Percentiles rank a stretch among this genome's conserved stretches.
These are phyloP conservation scores for Sorex araneus DNA, from an alignment of 2,113 vertebrate species.

Conservation along the genomic window DNA sequence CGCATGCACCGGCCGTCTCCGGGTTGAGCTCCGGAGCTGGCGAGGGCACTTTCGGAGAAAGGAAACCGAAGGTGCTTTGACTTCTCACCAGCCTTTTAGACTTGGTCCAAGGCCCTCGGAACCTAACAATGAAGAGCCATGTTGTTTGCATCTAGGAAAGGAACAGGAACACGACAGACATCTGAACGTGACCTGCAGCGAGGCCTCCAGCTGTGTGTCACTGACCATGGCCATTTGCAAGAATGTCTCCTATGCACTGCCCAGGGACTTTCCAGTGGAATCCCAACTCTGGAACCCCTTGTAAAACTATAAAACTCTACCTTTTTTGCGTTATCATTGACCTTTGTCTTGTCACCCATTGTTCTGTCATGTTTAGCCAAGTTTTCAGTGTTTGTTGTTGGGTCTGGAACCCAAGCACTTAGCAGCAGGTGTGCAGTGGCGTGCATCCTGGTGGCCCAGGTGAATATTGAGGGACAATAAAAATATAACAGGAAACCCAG, in stretches of 20 bases:
- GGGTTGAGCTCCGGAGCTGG: neutral
- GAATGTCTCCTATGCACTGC: neutral
- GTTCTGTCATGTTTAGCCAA: neutral
- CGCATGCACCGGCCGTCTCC: neutral
- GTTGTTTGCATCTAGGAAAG: neutral
- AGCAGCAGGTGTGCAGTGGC: neutral
- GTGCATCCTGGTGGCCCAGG: neutral
- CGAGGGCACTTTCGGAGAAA: neutral
- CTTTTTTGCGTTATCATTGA: neutral
- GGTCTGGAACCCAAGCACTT: neutral
- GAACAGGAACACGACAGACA: neutral
- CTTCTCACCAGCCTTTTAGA: conserved; percentile 38
- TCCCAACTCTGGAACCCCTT: neutral
- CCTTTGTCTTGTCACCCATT: neutral
- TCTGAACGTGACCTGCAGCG: neutral
- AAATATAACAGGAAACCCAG: neutral
- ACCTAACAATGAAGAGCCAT: conserved; percentile 24
- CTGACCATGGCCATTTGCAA: conserved; percentile 13
- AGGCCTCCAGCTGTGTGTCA: conserved; percentile 40
- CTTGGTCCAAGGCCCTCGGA: conserved; percentile 4
- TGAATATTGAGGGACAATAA: neutral
- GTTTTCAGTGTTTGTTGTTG: conserved; percentile 4
- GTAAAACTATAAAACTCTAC: neutral
- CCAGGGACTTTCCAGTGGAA: conserved; percentile 14
- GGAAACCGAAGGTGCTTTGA: conserved; percentile 26